Conservation (phyloP, 2,113 vertebrate genomes). For the Paramormyrops kingsleyae region DNA sequence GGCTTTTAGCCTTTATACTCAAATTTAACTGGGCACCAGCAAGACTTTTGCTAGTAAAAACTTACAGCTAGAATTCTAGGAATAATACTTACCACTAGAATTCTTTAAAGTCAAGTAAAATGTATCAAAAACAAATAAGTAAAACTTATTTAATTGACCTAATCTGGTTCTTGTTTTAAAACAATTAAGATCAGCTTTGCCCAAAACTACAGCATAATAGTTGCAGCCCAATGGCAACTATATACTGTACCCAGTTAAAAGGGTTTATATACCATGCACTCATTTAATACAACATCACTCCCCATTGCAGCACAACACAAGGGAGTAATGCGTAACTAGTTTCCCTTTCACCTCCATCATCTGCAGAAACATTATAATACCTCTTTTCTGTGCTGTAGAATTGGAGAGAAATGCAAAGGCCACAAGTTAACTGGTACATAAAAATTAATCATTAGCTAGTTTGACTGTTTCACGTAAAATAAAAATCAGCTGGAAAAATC, state of each 20-base stretch:
- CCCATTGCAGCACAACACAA: conserved; percentile 51
- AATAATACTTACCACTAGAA: background rate
- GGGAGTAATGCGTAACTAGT: conserved; percentile 36
- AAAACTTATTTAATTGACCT: background rate
- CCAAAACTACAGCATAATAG: background rate
- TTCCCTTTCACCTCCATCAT: conserved; percentile 3
- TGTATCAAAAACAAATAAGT: background rate
- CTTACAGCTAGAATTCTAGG: background rate
- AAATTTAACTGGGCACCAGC: background rate
- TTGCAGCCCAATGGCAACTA: background rate
- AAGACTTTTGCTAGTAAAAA: background rate
- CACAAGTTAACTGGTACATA: conserved; percentile 29
- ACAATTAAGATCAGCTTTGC: background rate
- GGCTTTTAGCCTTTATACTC: background rate
- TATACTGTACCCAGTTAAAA: conserved; percentile 30
- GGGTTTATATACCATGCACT: conserved; percentile 68
- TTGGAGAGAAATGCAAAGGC: conserved; percentile 64
- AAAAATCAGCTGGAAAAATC: background rate
- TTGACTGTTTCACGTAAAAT: background rate
- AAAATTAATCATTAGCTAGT: conserved; percentile 14
- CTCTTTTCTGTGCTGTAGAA: conserved; percentile 89
- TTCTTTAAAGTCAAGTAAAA: background rate
- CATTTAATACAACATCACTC: conserved; percentile 51
- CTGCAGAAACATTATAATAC: conserved; percentile 59
- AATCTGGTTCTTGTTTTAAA: background rate